phyloP scores from a whole-genome alignment of 2,888 invertebrate genomes.

The Dynastes hyllus region DNA sequence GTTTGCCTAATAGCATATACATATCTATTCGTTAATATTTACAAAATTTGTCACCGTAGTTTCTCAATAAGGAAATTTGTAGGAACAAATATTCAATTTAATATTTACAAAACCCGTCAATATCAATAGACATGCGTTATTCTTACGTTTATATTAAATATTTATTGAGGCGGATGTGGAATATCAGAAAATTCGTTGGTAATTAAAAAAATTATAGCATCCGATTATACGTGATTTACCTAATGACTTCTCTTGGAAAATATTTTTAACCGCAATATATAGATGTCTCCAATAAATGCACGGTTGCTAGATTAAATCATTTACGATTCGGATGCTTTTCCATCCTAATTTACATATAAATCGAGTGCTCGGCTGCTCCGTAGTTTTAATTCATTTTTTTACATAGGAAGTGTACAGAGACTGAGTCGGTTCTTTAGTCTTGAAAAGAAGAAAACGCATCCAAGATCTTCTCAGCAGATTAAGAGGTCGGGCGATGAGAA shows the following conservation, averaged over 20 bases:
- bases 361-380: background rate
- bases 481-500: slow-evolving; percentile 40
- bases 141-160: background rate
- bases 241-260: background rate
- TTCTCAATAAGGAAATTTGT: too few relatives aligned
- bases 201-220: background rate
- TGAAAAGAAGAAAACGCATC: slow-evolving; percentile 1
- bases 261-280: background rate
- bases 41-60: too few relatives aligned
- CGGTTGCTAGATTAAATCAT: background rate
- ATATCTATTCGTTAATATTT: too few relatives aligned
- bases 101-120: background rate
- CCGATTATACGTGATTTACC: background rate
- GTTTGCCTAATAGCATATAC: too few relatives aligned
- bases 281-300: background rate
- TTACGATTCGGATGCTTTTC: background rate
- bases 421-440: background rate
- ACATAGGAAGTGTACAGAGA: slow-evolving; percentile 15
- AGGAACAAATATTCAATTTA: too few relatives aligned
- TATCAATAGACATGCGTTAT: background rate
- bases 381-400: slow-evolving; percentile 18
- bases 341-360: slow-evolving; percentile 36
- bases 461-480: slow-evolving; percentile 44
- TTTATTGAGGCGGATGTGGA: slow-evolving; percentile 32
- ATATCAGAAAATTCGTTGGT: slow-evolving; percentile 21